These are phyloP conservation scores for Drosophila acutilabella DNA, from an alignment of 2,888 invertebrate genomes.

Conservation along the genomic window DNA sequence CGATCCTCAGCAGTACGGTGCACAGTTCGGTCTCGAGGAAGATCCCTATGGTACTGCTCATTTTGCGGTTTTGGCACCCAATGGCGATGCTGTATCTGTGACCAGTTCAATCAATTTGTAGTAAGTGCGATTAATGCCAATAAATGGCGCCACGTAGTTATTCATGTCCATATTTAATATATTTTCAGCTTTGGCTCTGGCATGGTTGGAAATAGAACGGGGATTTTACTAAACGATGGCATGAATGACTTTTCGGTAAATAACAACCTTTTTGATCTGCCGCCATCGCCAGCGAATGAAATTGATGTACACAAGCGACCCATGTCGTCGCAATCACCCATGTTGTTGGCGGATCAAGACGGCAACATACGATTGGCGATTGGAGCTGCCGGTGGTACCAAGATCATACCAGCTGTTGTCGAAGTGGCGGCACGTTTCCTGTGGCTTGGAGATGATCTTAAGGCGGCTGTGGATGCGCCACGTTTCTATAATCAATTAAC, in stretches of 20 bases:
- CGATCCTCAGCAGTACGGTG: conserved; percentile 90
- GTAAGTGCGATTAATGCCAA: conserved; percentile 85
- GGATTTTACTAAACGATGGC: conserved; percentile 96
- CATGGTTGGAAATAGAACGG: conserved; percentile 91
- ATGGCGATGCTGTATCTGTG: conserved; percentile 96
- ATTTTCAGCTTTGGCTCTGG: conserved; percentile 91
- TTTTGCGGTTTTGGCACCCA: conserved; percentile 92
- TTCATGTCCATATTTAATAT: not conserved
- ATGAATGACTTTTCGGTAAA: conserved; percentile 98
- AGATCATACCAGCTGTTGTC: conserved; percentile 92
- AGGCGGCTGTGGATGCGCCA: conserved; percentile 89
- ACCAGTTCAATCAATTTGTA: conserved; percentile 94
- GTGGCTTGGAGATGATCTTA: conserved; percentile 89
- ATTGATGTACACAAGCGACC: conserved; percentile 93
- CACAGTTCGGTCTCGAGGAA: conserved; percentile 85
- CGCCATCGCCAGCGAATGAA: conserved; percentile 92
- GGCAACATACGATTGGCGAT: conserved; percentile 88
- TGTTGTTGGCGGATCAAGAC: conserved; percentile 89
- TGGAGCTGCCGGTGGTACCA: conserved; percentile 95
- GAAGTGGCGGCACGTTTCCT: conserved; percentile 88
- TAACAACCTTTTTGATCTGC: conserved; percentile 89
- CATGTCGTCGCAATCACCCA: conserved; percentile 95
- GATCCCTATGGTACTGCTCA: conserved; percentile 94
- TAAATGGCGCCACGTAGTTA: not conserved
- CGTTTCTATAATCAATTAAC: conserved; percentile 95